phyloP scores from a whole-genome alignment of 1,140 invertebrate species.

The Probaryconus sp. region DNA sequence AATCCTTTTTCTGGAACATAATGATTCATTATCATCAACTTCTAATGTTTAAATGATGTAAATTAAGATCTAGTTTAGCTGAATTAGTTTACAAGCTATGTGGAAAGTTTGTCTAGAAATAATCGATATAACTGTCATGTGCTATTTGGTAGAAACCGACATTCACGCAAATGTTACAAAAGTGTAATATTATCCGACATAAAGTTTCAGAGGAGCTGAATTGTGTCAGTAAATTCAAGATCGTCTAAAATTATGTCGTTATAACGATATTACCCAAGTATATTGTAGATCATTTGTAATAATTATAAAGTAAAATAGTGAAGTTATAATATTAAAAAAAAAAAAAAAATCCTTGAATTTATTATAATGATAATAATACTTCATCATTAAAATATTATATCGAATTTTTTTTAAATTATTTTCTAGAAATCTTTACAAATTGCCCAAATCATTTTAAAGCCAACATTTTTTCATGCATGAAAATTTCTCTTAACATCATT shows the following conservation, averaged over 20 bases:
- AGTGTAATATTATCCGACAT: slow-evolving; percentile 5
- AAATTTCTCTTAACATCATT: too few relatives aligned
- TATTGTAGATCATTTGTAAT: too few relatives aligned
- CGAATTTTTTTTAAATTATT: too few relatives aligned
- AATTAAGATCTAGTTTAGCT: background rate
- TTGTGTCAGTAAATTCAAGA: slow-evolving; percentile 5
- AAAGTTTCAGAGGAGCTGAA: slow-evolving; percentile 13
- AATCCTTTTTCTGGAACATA: too few relatives aligned
- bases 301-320: too few relatives aligned
- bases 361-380: too few relatives aligned
- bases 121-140: slow-evolving; percentile 23
- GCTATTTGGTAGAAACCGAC: slow-evolving; percentile 5
- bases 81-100: slow-evolving; percentile 5
- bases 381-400: too few relatives aligned
- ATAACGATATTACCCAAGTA: background rate
- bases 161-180: slow-evolving; percentile 12
- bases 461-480: too few relatives aligned
- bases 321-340: too few relatives aligned
- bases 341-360: too few relatives aligned
- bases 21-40: background rate
- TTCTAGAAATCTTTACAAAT: too few relatives aligned
- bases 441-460: too few relatives aligned
- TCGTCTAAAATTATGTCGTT: slow-evolving; percentile 3
- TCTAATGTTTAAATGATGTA: background rate
- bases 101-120: background rate